Evolutionary conservation across 2,113 vertebrate species (phyloP).

Genomic region (Aptenodytes forsteri): DNA sequence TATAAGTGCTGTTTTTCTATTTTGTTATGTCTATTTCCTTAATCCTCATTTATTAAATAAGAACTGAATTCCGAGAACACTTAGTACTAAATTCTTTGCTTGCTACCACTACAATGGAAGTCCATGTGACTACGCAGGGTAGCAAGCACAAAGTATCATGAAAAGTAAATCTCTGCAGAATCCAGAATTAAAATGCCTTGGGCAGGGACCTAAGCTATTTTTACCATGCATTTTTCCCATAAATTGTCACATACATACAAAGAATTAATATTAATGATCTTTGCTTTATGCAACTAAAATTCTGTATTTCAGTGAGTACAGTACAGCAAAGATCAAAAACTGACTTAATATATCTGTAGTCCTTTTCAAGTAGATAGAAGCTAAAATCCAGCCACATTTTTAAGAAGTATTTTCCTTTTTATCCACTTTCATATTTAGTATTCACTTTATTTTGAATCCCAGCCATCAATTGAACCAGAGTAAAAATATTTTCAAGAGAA

Average conservation of each 20-base stretch:
- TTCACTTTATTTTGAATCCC: neutral
- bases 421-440: neutral
- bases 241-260: neutral
- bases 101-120: neutral
- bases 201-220: neutral
- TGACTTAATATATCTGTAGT: neutral
- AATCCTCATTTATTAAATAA: neutral
- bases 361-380: neutral
- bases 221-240: neutral
- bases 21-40: neutral
- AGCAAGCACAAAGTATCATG: neutral
- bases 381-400: neutral
- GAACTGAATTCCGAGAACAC: neutral
- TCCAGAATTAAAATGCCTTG: neutral
- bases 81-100: neutral
- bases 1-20: too few species aligned
- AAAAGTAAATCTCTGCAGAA: neutral
- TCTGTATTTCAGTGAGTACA: neutral
- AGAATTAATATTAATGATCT: neutral
- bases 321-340: neutral
- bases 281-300: neutral
- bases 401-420: neutral
- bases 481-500: constrained; percentile 21
- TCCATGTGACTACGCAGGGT: neutral
- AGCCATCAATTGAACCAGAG: constrained; percentile 2